These are phyloP conservation scores for Formica exsecta DNA, from an alignment of 1,140 invertebrate genomes.

Conservation along the genomic window DNA sequence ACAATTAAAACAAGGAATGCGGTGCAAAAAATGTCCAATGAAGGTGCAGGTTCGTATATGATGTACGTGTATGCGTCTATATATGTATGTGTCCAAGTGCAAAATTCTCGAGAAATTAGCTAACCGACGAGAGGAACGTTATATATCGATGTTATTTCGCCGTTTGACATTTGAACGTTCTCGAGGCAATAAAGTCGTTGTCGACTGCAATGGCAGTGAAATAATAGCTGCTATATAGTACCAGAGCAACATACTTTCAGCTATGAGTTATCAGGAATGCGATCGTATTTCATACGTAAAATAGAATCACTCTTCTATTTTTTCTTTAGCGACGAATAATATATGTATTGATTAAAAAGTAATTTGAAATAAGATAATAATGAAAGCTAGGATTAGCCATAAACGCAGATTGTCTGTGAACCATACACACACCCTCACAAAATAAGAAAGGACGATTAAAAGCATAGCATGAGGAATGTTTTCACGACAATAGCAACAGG, in stretches of 20 bases:
- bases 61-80: not conserved
- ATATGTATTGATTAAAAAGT: not conserved
- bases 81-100: not conserved
- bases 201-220: not conserved
- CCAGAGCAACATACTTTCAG: not conserved
- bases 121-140: not conserved
- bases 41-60: not conserved
- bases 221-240: not conserved
- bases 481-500: not conserved
- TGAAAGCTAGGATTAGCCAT: not conserved
- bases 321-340: not conserved
- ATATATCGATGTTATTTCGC: not conserved
- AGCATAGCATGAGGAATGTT: not conserved
- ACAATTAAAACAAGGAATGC: conserved; percentile 28
- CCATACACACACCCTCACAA: conserved; percentile 49
- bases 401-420: conserved; percentile 13
- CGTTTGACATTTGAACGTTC: not conserved
- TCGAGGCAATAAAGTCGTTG: not conserved
- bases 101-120: conserved; percentile 5
- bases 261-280: not conserved
- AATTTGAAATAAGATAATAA: not conserved
- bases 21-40: not conserved
- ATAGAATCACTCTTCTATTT: not conserved
- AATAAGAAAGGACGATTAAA: not conserved
- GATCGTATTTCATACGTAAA: not conserved